phyloP scores from a whole-genome alignment of 2,888 invertebrate species.

The Clanis bilineata region DNA sequence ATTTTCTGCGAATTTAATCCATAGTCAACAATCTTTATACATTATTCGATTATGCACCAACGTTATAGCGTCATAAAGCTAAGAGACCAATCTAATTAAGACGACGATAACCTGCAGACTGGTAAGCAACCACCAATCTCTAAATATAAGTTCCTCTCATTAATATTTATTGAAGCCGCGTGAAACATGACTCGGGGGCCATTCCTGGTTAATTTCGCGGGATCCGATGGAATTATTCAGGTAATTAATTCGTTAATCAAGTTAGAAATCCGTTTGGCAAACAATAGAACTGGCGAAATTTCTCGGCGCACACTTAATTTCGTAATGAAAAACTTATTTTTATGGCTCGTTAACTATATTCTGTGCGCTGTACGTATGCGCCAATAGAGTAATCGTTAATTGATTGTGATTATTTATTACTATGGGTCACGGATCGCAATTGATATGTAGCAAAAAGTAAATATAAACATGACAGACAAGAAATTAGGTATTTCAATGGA shows the following conservation, averaged over 20 bases:
- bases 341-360: conserved; percentile 31
- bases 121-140: conserved; percentile 20
- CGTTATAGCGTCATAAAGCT: neutral
- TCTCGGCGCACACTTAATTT: conserved; percentile 35
- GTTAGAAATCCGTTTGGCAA: conserved; percentile 52
- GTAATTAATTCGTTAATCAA: conserved; percentile 61
- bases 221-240: conserved; percentile 46
- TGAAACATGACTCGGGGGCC: conserved; percentile 44
- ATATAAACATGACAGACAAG: too few relatives aligned
- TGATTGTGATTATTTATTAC: neutral
- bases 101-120: neutral
- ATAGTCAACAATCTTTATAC: too few relatives aligned
- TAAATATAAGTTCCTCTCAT: conserved; percentile 32
- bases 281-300: conserved; percentile 47
- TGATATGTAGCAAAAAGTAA: neutral
- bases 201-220: conserved; percentile 50
- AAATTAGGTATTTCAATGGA: too few relatives aligned
- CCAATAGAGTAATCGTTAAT: neutral
- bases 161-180: conserved; percentile 35
- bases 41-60: neutral
- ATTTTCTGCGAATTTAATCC: too few relatives aligned
- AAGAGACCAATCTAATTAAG: neutral
- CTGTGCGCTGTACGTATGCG: neutral
- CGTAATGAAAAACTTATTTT: conserved; percentile 39
- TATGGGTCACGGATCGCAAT: neutral